Base-by-base conservation (phyloP, 2,113 vertebrate genomes). In the Hoplias malabaricus region DNA sequence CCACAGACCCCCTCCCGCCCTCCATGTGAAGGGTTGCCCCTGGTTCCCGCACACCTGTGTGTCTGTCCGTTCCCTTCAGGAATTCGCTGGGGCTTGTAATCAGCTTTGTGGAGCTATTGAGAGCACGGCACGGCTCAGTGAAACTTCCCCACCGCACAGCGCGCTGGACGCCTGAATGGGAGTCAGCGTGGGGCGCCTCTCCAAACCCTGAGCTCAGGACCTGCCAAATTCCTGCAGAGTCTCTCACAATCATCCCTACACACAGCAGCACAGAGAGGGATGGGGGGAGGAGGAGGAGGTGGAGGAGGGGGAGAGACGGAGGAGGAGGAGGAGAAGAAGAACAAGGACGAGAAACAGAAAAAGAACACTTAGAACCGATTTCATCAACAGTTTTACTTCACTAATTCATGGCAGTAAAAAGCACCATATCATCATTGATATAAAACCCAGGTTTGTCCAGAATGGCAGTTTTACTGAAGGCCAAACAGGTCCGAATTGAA, bases 51-150 rank as follows among this genome's bases (percentile, higher is more conserved):
- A 94, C 96, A 96, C 97, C 97, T 98, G 96, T 96, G 92, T 92
- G 90, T 93, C 95, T 92, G 94, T 94, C 94, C 92, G 94, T 94
- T 94, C 94, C 95, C 96, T 96, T 96, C 96, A 96, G 95, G 95
- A 98, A 96, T 95, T 95, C 95, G 94, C 95, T 97, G 95, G 94
- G 95, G 96, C 96, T 96, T 98, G 96, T 98, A 99, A 99, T 98
- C 95, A 96, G 96, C 95, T 98, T 98, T 99, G 96, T 96, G 94
- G 94, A 93, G 95, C 93, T 94, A 95, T 95, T 97, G 96, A 98
- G 95, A 93, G 94, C 94, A 93, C 93, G 95, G 94, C 94, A 93
- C 93, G 95, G 95, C 94, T 95, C 95, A 96, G 93, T 95, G 95
- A 92, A 96, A 96, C 95, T 96, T 96, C 92, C 95, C 95, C 96